phyloP scores from a whole-genome alignment of 2,797 vertebrate genomes.

The Notolepis coatsorum region DNA sequence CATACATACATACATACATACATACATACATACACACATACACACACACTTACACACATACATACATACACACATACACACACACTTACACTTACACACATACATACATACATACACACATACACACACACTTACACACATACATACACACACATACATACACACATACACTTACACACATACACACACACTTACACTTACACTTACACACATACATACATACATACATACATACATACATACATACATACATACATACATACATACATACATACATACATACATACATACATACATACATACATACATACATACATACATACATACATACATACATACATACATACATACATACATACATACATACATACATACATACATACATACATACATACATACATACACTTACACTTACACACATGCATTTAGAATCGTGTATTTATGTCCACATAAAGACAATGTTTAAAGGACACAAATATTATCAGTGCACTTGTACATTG shows the following conservation, averaged over 20 bases:
- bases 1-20: too few species aligned
- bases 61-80: not conserved
- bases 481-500: too few species aligned
- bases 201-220: not conserved
- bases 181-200: not conserved
- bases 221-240: not conserved
- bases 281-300: not conserved
- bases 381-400: not conserved
- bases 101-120: not conserved
- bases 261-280: not conserved
- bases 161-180: not conserved
- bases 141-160: not conserved
- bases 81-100: not conserved
- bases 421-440: too few species aligned
- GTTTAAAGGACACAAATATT: too few species aligned
- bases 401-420: not conserved
- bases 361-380: not conserved
- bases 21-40: too few species aligned
- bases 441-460: too few species aligned
- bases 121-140: not conserved
- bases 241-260: not conserved
- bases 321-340: not conserved
- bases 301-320: not conserved
- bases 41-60: not conserved
- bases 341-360: not conserved